Conservation (phyloP, 2,888 invertebrate species). For the Smittia sp. region DNA sequence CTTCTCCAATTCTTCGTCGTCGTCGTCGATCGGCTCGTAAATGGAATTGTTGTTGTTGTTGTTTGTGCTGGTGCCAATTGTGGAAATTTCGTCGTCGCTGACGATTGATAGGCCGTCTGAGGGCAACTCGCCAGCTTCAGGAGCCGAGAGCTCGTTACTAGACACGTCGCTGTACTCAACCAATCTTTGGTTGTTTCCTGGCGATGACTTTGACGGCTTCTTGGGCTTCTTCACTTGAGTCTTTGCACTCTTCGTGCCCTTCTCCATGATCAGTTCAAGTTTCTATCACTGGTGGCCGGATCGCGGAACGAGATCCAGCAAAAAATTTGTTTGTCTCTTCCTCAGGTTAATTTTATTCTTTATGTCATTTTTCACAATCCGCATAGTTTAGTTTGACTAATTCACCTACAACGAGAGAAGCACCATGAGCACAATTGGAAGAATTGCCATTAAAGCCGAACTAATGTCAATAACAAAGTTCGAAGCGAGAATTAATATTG, state of each 20-base stretch:
- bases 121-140: conserved; percentile 86
- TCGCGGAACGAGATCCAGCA: neutral
- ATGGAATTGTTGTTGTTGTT: conserved; percentile 42
- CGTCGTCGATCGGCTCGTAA: conserved; percentile 46
- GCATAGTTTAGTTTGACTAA: too few relatives aligned
- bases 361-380: neutral
- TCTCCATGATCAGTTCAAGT: neutral
- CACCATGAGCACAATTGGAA: too few relatives aligned
- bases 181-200: conserved; percentile 55
- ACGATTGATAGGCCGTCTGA: conserved; percentile 58
- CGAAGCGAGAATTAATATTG: too few relatives aligned
- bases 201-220: conserved; percentile 50
- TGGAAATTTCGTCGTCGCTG: conserved; percentile 46
- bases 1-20: conserved; percentile 48
- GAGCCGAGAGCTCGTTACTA: conserved; percentile 84
- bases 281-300: neutral
- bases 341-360: neutral
- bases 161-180: conserved; percentile 76
- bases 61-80: conserved; percentile 45
- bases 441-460: too few relatives aligned
- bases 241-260: neutral
- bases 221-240: conserved; percentile 17
- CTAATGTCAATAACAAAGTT: too few relatives aligned
- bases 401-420: too few relatives aligned
- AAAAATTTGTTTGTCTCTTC: neutral